Evolutionary conservation across 2,797 vertebrate species (phyloP).

Genomic region (Luscinia luscinia): DNA sequence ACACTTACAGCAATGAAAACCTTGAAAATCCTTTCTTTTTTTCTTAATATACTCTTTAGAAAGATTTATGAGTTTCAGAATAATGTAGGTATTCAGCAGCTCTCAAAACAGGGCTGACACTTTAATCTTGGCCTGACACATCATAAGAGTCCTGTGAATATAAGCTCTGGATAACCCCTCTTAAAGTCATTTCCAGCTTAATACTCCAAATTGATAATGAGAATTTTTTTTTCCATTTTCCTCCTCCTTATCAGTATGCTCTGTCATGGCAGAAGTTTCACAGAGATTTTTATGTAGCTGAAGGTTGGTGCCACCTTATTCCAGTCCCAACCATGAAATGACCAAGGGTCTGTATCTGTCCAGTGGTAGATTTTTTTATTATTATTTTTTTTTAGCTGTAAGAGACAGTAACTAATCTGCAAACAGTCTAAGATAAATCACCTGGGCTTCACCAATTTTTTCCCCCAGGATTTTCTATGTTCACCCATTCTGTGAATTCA

Average conservation of each 20-base stretch:
- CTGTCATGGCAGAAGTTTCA: neutral
- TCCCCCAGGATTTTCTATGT: neutral
- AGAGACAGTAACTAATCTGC: neutral
- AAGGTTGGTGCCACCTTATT: neutral
- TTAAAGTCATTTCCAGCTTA: neutral
- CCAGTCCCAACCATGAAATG: neutral
- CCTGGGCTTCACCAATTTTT: rapidly evolving
- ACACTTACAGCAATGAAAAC: neutral
- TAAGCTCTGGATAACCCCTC: neutral
- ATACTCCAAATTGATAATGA: neutral
- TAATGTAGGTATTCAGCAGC: neutral
- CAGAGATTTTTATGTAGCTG: neutral
- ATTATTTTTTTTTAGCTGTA: neutral
- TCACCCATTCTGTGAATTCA: neutral
- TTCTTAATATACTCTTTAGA: neutral
- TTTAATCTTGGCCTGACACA: neutral
- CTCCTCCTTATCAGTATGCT: neutral
- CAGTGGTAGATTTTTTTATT: neutral
- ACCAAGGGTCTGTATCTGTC: neutral
- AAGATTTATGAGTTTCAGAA: neutral
- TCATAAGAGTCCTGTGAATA: neutral
- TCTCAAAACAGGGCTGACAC: neutral
- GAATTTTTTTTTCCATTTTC: neutral
- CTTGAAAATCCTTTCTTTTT: neutral
- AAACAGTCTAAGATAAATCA: neutral